Evolutionary conservation across 2,888 invertebrate species (phyloP).

Genomic region (Philonicus albiceps): DNA sequence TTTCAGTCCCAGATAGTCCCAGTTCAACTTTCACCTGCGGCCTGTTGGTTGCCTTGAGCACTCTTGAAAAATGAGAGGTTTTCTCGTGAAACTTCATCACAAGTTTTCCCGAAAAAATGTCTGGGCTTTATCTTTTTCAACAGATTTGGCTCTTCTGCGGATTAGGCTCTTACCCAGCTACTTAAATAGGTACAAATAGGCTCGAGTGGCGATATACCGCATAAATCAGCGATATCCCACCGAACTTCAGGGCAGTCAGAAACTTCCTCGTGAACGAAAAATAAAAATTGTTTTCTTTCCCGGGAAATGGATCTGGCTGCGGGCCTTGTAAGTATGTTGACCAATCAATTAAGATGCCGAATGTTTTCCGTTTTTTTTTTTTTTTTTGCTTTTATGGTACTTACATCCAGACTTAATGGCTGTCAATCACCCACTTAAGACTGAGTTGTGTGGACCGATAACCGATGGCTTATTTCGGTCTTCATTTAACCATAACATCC

Average conservation of each 20-base stretch:
- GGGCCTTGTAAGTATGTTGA: neutral
- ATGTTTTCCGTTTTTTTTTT: neutral
- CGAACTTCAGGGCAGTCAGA: neutral
- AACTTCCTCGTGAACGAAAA: neutral
- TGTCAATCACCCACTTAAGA: slow-evolving; percentile 25
- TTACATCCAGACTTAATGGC: slow-evolving; percentile 19
- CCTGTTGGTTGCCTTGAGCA: neutral
- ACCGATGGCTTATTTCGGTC: neutral
- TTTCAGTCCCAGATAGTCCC: neutral
- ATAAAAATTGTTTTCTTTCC: neutral
- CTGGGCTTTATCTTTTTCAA: neutral
- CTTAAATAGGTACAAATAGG: neutral
- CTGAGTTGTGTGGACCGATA: neutral
- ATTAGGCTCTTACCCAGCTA: neutral
- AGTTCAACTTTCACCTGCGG: neutral
- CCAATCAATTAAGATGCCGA: slow-evolving; percentile 20
- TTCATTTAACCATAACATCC: slow-evolving; percentile 17
- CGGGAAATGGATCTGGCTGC: neutral
- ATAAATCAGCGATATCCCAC: neutral
- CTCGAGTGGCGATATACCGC: neutral
- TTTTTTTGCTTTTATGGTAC: slow-evolving; percentile 6
- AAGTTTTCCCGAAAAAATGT: neutral
- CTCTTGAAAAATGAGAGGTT: neutral
- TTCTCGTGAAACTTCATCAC: neutral
- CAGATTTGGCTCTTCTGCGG: neutral